Conservation (phyloP, 2,113 vertebrate species). For the Scophthalmus maximus region DNA sequence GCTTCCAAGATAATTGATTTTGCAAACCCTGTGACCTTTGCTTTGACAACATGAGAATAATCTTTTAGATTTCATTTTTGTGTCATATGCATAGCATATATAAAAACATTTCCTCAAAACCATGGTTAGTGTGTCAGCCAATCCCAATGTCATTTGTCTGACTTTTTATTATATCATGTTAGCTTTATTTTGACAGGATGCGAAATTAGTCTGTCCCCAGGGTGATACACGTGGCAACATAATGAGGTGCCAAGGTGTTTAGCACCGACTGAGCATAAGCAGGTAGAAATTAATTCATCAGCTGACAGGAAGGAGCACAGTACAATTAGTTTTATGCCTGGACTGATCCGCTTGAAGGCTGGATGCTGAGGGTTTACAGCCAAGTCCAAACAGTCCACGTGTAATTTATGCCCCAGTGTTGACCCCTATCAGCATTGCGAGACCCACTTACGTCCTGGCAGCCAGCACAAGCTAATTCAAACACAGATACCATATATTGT, state of each 20-base stretch:
- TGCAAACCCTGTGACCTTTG: no score
- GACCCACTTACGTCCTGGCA: slow-evolving; percentile 42
- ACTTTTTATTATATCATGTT: slow-evolving; percentile 32
- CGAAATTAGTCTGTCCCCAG: slow-evolving; percentile 48
- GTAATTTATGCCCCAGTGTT: slow-evolving; percentile 46
- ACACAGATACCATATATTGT: slow-evolving; percentile 27
- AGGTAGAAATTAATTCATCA: slow-evolving; percentile 60
- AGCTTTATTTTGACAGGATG: slow-evolving; percentile 57
- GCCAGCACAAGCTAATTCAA: slow-evolving; percentile 26
- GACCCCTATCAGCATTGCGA: slow-evolving; percentile 44
- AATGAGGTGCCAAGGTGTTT: slow-evolving; percentile 58
- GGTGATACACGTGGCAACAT: slow-evolving; percentile 41
- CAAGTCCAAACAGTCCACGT: slow-evolving; percentile 41
- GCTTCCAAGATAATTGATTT: background rate
- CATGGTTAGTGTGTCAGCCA: background rate
- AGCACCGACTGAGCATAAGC: slow-evolving; percentile 38
- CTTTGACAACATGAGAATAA: background rate
- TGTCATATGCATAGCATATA: background rate
- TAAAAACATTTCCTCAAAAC: background rate
- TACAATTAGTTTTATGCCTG: slow-evolving; percentile 55
- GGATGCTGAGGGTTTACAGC: slow-evolving; percentile 31
- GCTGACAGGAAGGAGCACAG: slow-evolving; percentile 52
- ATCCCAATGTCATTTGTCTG: background rate
- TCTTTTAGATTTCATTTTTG: background rate
- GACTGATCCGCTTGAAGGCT: slow-evolving; percentile 17